phyloP scores from a whole-genome alignment of 2,797 vertebrate genomes.

The Aulostomus chinensis region DNA sequence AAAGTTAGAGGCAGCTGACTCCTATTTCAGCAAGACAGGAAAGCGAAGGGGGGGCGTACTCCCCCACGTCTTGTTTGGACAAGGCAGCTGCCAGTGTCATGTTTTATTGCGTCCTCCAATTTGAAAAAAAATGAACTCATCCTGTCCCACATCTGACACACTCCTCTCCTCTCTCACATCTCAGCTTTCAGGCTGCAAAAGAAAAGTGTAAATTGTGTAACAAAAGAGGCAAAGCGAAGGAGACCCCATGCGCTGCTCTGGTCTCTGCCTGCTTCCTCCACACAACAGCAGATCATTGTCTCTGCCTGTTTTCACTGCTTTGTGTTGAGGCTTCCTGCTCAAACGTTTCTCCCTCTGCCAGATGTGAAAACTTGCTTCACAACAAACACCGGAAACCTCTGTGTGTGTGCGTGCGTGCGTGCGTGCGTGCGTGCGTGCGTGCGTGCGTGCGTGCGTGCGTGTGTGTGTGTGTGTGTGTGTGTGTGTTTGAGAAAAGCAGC shows the following conservation, averaged over 20 bases:
- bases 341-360: conserved; percentile 53
- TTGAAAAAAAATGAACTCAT: background rate
- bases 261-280: conserved; percentile 5
- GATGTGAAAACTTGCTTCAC: conserved; percentile 62
- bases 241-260: background rate
- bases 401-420: conserved; percentile 42
- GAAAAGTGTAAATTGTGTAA: background rate
- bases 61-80: conserved; percentile 5
- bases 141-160: conserved; percentile 36
- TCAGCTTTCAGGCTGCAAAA: conserved; percentile 28
- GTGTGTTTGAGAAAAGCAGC: too few relatives aligned
- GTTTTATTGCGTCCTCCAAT: conserved; percentile 28
- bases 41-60: too few relatives aligned
- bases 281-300: too few relatives aligned
- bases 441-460: conserved; percentile 3
- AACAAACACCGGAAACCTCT: conserved; percentile 77
- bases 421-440: conserved; percentile 40
- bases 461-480: background rate
- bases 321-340: conserved; percentile 70
- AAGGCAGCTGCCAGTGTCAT: conserved; percentile 25
- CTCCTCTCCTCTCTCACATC: conserved; percentile 17
- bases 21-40: too few relatives aligned
- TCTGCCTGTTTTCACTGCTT: too few relatives aligned
- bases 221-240: conserved; percentile 1
- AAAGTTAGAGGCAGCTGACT: too few relatives aligned